Evolutionary conservation across 2,797 vertebrate species (phyloP).

Genomic region (Micrastur ruficollis): DNA sequence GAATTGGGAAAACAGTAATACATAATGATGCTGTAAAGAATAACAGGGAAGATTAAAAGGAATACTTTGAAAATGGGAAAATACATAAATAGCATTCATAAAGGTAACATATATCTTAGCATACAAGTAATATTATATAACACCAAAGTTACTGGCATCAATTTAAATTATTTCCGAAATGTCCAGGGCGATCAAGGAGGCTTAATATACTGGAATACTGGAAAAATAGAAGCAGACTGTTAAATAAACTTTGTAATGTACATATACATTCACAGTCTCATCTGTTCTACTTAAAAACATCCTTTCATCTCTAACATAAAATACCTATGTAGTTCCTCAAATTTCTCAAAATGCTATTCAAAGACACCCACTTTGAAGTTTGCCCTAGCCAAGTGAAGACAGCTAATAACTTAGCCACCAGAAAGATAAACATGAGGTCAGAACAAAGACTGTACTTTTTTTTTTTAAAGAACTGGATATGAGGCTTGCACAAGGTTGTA

Average conservation of each 20-base stretch:
- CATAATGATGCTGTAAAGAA: neutral
- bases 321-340: slow-evolving; percentile 40
- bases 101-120: neutral
- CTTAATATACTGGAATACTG: neutral
- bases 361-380: slow-evolving; percentile 47
- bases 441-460: slow-evolving; percentile 13
- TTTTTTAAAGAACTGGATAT: neutral
- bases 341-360: slow-evolving; percentile 44
- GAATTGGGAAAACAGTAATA: neutral
- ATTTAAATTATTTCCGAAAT: slow-evolving; percentile 31
- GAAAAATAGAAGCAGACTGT: slow-evolving; percentile 13
- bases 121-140: neutral
- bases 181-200: neutral
- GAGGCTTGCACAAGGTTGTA: neutral
- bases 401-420: slow-evolving; percentile 59
- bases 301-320: slow-evolving; percentile 54
- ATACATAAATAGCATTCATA: neutral
- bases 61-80: neutral
- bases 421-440: slow-evolving; percentile 57
- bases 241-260: slow-evolving; percentile 42
- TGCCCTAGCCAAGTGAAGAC: slow-evolving; percentile 22
- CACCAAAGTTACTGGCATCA: neutral
- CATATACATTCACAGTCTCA: slow-evolving; percentile 6
- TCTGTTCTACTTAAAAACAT: slow-evolving; percentile 50
- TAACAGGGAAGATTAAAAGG: neutral